A percentile compares a stretch with the other conserved stretches of the same genome.
Conservation (phyloP, 2,888 invertebrate species). For the Macrophya annulata region DNA sequence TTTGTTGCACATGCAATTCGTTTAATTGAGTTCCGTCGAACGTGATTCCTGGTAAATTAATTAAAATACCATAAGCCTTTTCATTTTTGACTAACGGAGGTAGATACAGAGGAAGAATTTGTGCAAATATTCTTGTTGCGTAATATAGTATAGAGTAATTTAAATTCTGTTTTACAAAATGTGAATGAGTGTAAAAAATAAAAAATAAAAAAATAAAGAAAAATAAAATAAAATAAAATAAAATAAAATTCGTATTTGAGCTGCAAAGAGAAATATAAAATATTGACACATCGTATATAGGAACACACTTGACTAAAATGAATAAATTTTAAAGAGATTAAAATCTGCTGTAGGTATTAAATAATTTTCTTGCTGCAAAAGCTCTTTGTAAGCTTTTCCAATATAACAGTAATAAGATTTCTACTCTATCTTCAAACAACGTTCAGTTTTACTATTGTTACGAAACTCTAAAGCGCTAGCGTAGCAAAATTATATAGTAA, state of each 20-base stretch:
- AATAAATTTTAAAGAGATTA: neutral
- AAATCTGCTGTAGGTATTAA: neutral
- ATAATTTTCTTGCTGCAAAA: neutral
- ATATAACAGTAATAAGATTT: neutral
- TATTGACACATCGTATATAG: neutral
- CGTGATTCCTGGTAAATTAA: constrained; percentile 20
- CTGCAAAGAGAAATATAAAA: neutral
- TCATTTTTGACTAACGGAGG: neutral
- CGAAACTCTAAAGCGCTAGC: neutral
- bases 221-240: neutral
- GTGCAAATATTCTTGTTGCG: neutral
- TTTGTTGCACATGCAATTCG: constrained; percentile 28
- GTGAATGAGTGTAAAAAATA: neutral
- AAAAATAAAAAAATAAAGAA: too few relatives aligned
- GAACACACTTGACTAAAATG: neutral
- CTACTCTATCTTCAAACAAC: neutral
- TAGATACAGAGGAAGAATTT: neutral
- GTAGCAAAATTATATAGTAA: neutral
- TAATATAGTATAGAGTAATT: neutral
- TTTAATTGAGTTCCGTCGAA: constrained; percentile 15
- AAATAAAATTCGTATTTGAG: neutral
- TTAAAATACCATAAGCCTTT: neutral
- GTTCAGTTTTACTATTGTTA: neutral
- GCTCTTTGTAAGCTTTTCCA: neutral
- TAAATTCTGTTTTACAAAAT: neutral